A percentile compares a stretch with the other conserved stretches of the same genome.
Evolutionary conservation across 2,888 invertebrate species (phyloP).

Genomic region (Conomelus anceps): DNA sequence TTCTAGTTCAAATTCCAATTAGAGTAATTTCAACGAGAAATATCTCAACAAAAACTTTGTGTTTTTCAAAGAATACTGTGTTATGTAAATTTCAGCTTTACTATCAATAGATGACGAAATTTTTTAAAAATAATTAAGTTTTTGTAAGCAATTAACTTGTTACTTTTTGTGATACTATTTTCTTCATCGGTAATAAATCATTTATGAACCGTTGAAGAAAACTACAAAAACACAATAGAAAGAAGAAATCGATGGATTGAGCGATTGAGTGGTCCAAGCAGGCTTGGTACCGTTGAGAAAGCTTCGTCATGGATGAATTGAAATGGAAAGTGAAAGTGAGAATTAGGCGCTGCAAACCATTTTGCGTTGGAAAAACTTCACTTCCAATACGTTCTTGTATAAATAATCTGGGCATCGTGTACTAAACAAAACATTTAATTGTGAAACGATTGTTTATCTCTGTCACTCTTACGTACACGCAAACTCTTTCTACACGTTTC

Average conservation of each 20-base stretch:
- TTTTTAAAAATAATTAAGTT: not conserved
- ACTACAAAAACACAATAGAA: not conserved
- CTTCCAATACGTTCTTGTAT: not conserved
- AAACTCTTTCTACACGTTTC: not conserved
- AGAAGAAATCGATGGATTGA: not conserved
- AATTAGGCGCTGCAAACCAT: not conserved
- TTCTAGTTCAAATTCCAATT: not conserved
- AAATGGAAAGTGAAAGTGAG: not conserved
- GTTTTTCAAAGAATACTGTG: too few relatives aligned
- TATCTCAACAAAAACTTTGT: not conserved
- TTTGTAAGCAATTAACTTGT: not conserved
- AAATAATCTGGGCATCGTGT: not conserved
- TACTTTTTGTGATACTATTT: not conserved
- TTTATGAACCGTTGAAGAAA: not conserved
- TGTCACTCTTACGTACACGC: not conserved
- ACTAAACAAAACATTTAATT: not conserved
- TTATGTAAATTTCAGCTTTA: not conserved
- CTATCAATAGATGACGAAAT: not conserved
- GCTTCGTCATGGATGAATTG: not conserved
- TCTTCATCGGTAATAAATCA: not conserved
- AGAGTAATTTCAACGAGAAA: not conserved
- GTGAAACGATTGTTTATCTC: not conserved
- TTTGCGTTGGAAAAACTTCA: not conserved
- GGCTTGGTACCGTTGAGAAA: not conserved
- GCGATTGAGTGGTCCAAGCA: too few relatives aligned